Conservation (phyloP, 2,113 vertebrate genomes). For the Parotia lawesii region DNA sequence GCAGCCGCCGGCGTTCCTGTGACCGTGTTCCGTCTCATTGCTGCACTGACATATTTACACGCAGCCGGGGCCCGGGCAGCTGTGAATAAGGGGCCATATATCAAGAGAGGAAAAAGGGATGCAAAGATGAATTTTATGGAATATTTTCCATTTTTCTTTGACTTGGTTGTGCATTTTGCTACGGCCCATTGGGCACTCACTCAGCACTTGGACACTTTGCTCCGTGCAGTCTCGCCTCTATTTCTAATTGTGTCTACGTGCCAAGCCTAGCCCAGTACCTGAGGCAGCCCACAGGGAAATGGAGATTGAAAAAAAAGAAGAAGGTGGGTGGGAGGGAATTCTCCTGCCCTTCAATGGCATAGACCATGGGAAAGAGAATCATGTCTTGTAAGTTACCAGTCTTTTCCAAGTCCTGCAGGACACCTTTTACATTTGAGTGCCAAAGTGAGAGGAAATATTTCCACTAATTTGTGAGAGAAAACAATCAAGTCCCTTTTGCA, state of each 20-base stretch:
- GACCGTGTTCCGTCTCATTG: slow-evolving; percentile 59
- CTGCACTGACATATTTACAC: slow-evolving; percentile 64
- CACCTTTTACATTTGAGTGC: background rate
- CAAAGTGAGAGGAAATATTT: background rate
- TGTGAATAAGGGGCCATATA: slow-evolving; percentile 47
- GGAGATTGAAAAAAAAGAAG: background rate
- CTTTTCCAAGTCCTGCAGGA: background rate
- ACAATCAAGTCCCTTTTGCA: background rate
- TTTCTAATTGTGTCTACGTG: slow-evolving; percentile 34
- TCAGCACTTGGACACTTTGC: slow-evolving; percentile 53
- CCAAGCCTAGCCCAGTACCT: slow-evolving; percentile 33
- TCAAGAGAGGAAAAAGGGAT: slow-evolving; percentile 65
- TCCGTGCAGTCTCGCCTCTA: slow-evolving; percentile 34
- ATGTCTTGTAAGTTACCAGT: background rate
- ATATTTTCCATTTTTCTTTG: slow-evolving; percentile 68
- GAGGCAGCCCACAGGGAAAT: background rate
- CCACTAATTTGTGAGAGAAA: background rate
- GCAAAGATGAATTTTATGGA: slow-evolving; percentile 63
- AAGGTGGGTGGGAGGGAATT: background rate
- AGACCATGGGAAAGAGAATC: background rate
- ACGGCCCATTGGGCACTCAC: slow-evolving; percentile 53
- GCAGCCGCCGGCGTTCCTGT: background rate
- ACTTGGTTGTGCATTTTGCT: slow-evolving; percentile 55
- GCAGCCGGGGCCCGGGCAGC: slow-evolving; percentile 11
- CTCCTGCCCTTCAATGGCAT: background rate